Evolutionary conservation across 2,888 invertebrate genomes (phyloP).

Genomic region (Hydrotaea cyrtoneurina): DNA sequence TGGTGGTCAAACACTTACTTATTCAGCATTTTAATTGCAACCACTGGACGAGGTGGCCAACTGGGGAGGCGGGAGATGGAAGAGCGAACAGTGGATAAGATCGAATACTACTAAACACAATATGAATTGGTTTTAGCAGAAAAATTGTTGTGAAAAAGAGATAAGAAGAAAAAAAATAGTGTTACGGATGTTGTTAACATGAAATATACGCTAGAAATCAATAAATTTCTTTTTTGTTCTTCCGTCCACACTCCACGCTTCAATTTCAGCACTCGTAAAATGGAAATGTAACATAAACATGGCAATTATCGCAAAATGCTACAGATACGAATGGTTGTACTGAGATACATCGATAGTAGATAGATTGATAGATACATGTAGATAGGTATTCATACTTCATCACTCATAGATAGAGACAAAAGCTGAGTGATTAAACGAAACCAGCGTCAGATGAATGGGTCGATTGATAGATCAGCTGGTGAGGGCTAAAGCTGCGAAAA

Average conservation of each 20-base stretch:
- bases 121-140: constrained; percentile 48
- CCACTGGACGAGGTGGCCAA: constrained; percentile 40
- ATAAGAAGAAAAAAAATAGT: constrained; percentile 59
- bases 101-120: constrained; percentile 13
- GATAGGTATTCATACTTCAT: constrained; percentile 2
- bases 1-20: constrained; percentile 62
- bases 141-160: constrained; percentile 36
- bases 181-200: constrained; percentile 67
- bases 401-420: background rate
- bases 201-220: constrained; percentile 56
- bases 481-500: too few relatives aligned
- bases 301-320: constrained; percentile 51
- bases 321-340: constrained; percentile 34
- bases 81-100: background rate
- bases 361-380: constrained; percentile 19
- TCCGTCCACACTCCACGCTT: background rate
- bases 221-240: constrained; percentile 59
- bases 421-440: constrained; percentile 15
- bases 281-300: constrained; percentile 54
- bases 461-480: too few relatives aligned
- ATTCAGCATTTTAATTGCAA: constrained; percentile 51
- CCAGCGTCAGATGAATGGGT: background rate
- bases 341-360: constrained; percentile 26
- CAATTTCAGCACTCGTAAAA: background rate
- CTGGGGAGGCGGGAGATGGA: background rate